A percentile compares a stretch with the other conserved stretches of the same genome.
Evolutionary conservation across 2,888 invertebrate species (phyloP).

Genomic region (Lithophane semibrunnea): DNA sequence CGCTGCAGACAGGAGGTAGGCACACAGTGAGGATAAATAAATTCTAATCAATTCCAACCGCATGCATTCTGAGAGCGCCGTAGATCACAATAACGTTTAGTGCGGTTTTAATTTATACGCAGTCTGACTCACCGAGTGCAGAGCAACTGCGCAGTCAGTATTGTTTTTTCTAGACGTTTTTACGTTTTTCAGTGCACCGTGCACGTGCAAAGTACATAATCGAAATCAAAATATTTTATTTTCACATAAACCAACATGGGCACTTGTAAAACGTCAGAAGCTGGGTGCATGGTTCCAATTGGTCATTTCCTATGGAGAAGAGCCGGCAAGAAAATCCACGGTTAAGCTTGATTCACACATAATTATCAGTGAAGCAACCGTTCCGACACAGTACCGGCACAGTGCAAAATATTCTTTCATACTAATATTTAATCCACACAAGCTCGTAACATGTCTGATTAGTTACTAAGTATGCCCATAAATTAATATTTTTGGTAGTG

Average conservation of each 20-base stretch:
- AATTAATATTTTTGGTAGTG: neutral
- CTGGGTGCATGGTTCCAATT: too few relatives aligned
- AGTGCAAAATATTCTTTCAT: too few relatives aligned
- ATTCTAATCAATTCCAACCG: conserved; percentile 24
- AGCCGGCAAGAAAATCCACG: too few relatives aligned
- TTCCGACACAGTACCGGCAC: too few relatives aligned
- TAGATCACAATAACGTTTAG: conserved; percentile 33
- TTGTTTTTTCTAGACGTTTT: conserved; percentile 5
- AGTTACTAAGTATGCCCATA: too few relatives aligned
- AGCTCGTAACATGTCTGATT: too few relatives aligned
- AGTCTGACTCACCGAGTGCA: conserved; percentile 33
- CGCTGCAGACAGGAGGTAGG: neutral
- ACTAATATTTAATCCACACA: neutral
- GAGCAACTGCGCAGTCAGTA: neutral
- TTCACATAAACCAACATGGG: too few relatives aligned
- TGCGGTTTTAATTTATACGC: conserved; percentile 43
- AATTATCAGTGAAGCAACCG: too few relatives aligned
- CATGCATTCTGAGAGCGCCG: conserved; percentile 17
- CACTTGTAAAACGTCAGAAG: too few relatives aligned
- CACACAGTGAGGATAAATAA: conserved; percentile 1
- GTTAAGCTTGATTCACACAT: too few relatives aligned
- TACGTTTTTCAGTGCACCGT: neutral
- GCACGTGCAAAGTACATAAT: neutral
- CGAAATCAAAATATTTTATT: too few relatives aligned
- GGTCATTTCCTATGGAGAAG: too few relatives aligned